Evolutionary conservation across 2,888 invertebrate genomes (phyloP).

Genomic region (Cheilosia urbana): DNA sequence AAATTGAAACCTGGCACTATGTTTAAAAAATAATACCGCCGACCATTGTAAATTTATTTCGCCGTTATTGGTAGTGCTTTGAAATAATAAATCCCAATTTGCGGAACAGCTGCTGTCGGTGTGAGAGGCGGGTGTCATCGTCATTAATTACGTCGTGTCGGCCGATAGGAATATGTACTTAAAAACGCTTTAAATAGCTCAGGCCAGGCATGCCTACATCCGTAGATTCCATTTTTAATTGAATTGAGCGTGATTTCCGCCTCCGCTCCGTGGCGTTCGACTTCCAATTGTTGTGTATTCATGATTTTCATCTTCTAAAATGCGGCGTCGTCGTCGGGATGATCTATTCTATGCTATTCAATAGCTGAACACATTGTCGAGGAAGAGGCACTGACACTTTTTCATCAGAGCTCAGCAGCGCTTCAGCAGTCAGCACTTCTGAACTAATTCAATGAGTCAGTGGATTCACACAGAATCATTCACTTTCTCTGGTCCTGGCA

Average conservation of each 20-base stretch:
- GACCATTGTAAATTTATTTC: conserved; percentile 22
- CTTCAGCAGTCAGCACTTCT: neutral
- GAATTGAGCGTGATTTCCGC: conserved; percentile 39
- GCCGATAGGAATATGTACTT: neutral
- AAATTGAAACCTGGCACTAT: conserved; percentile 21
- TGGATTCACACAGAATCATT: conserved; percentile 47
- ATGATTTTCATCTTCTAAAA: neutral
- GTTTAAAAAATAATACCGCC: neutral
- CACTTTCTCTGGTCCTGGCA: conserved; percentile 8
- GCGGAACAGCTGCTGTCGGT: neutral
- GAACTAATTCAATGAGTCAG: conserved; percentile 53
- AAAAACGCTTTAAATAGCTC: conserved; percentile 23
- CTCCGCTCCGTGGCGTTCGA: neutral
- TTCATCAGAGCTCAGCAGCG: conserved; percentile 37
- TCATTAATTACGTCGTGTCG: conserved; percentile 1
- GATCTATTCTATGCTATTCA: conserved; percentile 33
- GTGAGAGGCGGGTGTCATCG: neutral
- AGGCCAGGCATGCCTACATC: no score
- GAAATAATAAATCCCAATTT: conserved; percentile 11
- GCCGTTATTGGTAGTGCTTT: conserved; percentile 23
- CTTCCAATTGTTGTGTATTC: conserved; percentile 21
- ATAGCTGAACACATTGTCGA: conserved; percentile 17
- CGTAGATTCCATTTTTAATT: conserved; percentile 38
- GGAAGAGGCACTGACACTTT: conserved; percentile 29
- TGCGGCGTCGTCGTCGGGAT: neutral